Evolutionary conservation across 1,140 invertebrate genomes (phyloP).

Genomic region (Heliconius himera): DNA sequence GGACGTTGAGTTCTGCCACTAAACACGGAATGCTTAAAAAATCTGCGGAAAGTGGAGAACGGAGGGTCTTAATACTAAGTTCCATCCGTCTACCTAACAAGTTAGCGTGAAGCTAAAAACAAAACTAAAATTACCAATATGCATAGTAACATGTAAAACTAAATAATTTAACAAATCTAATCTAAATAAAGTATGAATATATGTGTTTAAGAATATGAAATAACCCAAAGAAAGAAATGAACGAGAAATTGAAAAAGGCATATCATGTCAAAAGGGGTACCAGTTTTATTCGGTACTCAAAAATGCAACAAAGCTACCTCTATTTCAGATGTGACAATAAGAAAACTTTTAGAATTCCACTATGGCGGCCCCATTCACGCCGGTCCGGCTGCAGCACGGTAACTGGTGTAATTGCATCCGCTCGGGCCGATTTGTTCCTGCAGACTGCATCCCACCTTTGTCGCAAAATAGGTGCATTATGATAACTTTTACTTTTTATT

Average conservation of each 20-base stretch:
- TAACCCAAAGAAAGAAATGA: too few species aligned
- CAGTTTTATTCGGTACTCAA: not conserved
- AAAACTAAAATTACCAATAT: too few species aligned
- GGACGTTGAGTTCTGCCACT: too few species aligned
- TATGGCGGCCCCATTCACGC: slow-evolving; percentile 29
- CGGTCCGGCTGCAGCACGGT: slow-evolving; percentile 39
- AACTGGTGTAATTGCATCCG: slow-evolving; percentile 62
- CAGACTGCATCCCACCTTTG: slow-evolving; percentile 20
- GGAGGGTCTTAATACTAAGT: too few species aligned
- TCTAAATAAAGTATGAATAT: too few species aligned
- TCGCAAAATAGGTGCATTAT: slow-evolving; percentile 15
- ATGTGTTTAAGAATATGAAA: too few species aligned
- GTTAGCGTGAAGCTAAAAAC: too few species aligned
- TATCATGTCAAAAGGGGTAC: not conserved
- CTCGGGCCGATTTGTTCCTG: slow-evolving; percentile 47
- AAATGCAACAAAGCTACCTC: slow-evolving; percentile 1
- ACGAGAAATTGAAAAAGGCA: not conserved
- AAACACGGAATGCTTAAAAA: too few species aligned
- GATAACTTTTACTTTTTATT: slow-evolving; percentile 11
- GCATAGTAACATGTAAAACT: too few species aligned
- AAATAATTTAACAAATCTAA: too few species aligned
- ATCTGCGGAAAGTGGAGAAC: too few species aligned
- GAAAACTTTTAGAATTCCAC: slow-evolving; percentile 16
- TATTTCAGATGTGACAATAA: slow-evolving; percentile 19
- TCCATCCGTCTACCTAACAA: too few species aligned